Percentiles rank a stretch among this genome's conserved stretches.
Evolutionary conservation across 2,113 vertebrate species (phyloP).

Genomic region (Aspidoscelis tigris): DNA sequence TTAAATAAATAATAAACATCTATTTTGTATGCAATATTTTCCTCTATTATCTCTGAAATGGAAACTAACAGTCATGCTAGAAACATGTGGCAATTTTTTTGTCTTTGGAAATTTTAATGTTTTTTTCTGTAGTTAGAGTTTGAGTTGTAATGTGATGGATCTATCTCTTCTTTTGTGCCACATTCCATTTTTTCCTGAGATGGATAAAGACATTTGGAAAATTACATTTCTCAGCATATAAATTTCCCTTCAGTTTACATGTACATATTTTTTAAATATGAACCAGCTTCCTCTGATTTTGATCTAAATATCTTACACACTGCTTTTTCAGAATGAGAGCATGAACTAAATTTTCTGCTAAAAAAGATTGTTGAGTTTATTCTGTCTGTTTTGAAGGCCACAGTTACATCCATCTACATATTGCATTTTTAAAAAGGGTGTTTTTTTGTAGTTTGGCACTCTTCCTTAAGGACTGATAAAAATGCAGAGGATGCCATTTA

Average conservation of each 20-base stretch:
- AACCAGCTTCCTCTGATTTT: background rate
- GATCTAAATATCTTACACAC: background rate
- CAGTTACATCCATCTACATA: background rate
- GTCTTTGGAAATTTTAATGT: background rate
- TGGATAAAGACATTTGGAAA: background rate
- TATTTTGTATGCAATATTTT: no score
- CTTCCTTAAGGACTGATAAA: background rate
- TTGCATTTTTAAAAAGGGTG: background rate
- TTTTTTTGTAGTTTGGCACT: background rate
- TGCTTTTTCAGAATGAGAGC: background rate
- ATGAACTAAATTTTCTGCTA: background rate
- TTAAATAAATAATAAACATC: background rate
- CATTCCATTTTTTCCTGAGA: background rate
- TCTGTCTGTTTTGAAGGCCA: background rate
- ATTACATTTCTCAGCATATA: background rate
- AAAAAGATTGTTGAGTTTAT: background rate
- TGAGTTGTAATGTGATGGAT: background rate
- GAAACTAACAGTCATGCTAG: no score
- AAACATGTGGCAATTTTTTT: no score
- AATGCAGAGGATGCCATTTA: background rate
- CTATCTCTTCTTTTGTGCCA: background rate
- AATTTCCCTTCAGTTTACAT: background rate
- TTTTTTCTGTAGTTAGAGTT: background rate
- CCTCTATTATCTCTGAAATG: no score
- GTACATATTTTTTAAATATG: background rate